Evolutionary conservation across 2,888 invertebrate species (phyloP).

Genomic region (Ophion costatus): DNA sequence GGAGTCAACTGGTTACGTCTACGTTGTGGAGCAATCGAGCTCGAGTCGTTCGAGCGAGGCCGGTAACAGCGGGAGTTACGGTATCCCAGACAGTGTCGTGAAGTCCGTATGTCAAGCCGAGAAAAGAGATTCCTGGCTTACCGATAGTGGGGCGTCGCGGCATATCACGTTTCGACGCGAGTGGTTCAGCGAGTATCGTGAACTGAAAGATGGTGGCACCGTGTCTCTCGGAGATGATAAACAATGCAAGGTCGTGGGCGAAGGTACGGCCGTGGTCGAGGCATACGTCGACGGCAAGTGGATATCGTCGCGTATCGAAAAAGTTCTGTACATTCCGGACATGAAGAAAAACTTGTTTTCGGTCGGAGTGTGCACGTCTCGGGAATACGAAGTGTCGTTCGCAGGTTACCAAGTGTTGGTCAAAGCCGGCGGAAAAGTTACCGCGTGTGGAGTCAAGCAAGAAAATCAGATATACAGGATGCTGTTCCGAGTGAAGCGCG

Average conservation of each 20-base stretch:
- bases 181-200: not conserved
- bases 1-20: too few relatives aligned
- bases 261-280: slow-evolving; percentile 48
- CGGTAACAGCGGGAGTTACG: too few relatives aligned
- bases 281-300: slow-evolving; percentile 44
- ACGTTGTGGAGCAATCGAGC: too few relatives aligned
- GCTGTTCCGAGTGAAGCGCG: not conserved
- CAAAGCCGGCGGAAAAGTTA: not conserved
- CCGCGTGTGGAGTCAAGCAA: not conserved
- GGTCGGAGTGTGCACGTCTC: slow-evolving; percentile 40
- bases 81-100: not conserved
- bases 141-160: slow-evolving; percentile 56
- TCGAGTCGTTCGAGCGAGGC: too few relatives aligned
- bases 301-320: slow-evolving; percentile 35
- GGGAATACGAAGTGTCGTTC: too few relatives aligned
- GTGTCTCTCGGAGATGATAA: slow-evolving; percentile 46
- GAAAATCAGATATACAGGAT: not conserved
- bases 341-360: slow-evolving; percentile 57
- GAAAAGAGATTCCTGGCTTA: not conserved
- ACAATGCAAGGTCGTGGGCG: slow-evolving; percentile 38
- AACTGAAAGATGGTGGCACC: too few relatives aligned
- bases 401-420: too few relatives aligned
- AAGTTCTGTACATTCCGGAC: slow-evolving; percentile 46
- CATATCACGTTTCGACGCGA: not conserved
- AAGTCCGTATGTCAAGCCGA: not conserved